Conservation (phyloP, 2,113 vertebrate genomes). For the Nanorana parkeri region DNA sequence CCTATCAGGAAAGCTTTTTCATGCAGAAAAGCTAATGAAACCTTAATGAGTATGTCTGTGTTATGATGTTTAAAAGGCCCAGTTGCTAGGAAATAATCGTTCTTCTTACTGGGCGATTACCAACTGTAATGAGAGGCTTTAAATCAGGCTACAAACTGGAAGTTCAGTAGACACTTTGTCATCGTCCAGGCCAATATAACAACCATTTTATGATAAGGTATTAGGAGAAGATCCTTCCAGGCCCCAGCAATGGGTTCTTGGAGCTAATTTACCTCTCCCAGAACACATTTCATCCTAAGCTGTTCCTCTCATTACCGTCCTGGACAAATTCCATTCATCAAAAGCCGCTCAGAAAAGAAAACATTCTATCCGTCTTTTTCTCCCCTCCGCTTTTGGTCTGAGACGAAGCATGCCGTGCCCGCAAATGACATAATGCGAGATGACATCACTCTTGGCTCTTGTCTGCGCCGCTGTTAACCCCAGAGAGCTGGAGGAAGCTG, state of each 20-base stretch:
- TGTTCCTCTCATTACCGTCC: constrained; percentile 50
- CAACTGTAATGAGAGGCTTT: neutral
- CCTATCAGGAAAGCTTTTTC: too few relatives aligned
- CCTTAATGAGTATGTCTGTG: too few relatives aligned
- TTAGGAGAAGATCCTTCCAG: constrained; percentile 27
- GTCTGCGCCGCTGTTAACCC: constrained; percentile 27
- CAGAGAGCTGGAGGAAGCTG: neutral
- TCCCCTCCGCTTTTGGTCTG: constrained; percentile 8
- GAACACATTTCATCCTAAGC: constrained; percentile 30
- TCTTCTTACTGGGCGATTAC: too few relatives aligned
- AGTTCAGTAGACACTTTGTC: constrained; percentile 1
- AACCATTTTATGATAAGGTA: constrained; percentile 29
- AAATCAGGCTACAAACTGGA: neutral
- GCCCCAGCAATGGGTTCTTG: constrained; percentile 12
- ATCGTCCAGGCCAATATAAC: constrained; percentile 5
- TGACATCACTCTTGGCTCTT: constrained; percentile 49
- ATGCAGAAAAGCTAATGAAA: too few relatives aligned
- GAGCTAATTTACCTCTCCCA: constrained; percentile 26
- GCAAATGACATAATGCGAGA: constrained; percentile 51
- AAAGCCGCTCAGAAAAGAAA: constrained; percentile 31
- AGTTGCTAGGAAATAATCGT: too few relatives aligned
- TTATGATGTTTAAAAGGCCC: too few relatives aligned
- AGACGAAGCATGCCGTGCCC: constrained; percentile 41
- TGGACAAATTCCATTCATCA: constrained; percentile 47
- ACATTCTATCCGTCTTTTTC: constrained; percentile 23